A percentile compares a stretch with the other conserved stretches of the same genome.
Conservation (phyloP, 2,113 vertebrate species). For the Ondatra zibethicus region DNA sequence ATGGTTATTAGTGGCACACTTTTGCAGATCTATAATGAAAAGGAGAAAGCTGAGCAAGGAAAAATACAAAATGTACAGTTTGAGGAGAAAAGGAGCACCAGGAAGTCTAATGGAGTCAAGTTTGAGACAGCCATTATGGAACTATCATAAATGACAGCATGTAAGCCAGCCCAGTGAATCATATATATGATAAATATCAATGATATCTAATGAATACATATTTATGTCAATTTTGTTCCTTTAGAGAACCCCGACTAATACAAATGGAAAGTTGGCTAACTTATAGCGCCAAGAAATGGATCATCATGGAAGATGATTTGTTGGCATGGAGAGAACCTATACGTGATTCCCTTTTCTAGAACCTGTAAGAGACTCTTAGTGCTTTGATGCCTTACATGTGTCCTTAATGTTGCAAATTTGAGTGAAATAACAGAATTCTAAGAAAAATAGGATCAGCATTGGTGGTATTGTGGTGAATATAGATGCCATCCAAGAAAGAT, state of each 20-base stretch:
- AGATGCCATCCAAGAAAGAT: slow-evolving; percentile 85
- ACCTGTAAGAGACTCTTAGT: background rate
- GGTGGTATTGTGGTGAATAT: slow-evolving; percentile 85
- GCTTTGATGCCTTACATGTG: background rate
- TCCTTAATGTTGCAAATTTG: background rate
- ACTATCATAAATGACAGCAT: background rate
- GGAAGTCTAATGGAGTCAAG: background rate
- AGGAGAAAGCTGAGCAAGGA: background rate
- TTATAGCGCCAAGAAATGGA: background rate
- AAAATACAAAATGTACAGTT: background rate
- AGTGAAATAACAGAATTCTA: background rate
- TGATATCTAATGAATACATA: background rate
- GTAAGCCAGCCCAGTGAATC: too few relatives aligned
- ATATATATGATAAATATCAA: background rate
- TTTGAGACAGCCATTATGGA: background rate
- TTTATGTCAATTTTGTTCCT: background rate
- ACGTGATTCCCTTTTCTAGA: slow-evolving; percentile 4
- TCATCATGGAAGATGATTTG: background rate
- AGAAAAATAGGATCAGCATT: slow-evolving; percentile 29
- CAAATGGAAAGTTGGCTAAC: background rate
- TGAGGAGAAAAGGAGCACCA: background rate
- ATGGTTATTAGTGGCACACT: background rate
- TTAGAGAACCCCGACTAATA: background rate
- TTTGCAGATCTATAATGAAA: background rate
- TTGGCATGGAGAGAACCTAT: slow-evolving; percentile 14